These are phyloP conservation scores for Todus mexicanus DNA, from an alignment of 2,797 vertebrate species.

Conservation along the genomic window DNA sequence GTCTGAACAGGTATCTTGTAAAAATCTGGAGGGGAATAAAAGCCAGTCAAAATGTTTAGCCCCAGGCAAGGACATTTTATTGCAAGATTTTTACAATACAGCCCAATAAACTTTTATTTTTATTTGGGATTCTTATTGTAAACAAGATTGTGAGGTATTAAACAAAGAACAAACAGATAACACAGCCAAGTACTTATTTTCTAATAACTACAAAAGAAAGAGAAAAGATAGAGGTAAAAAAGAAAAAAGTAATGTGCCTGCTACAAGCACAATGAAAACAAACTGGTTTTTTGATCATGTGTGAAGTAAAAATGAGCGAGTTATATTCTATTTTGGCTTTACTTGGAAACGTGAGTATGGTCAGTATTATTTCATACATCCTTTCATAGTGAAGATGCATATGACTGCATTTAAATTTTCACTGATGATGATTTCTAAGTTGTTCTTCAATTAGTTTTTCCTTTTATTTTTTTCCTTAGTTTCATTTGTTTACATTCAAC, in stretches of 20 bases:
- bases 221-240: not conserved
- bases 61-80: not conserved
- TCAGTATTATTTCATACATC: not conserved
- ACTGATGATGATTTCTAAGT: not conserved
- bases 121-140: not conserved
- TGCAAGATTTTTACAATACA: not conserved
- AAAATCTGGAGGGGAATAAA: conserved; percentile 2
- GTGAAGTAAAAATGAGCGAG: not conserved
- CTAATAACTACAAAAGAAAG: not conserved
- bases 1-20: not conserved
- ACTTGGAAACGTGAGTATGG: not conserved
- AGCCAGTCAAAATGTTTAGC: not conserved
- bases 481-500: not conserved
- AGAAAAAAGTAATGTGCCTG: no score
- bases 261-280: not conserved
- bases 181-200: not conserved
- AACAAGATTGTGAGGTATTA: not conserved
- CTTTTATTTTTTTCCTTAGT: not conserved
- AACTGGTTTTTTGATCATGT: not conserved
- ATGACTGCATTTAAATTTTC: not conserved
- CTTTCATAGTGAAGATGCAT: not conserved
- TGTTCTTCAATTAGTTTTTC: not conserved
- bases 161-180: not conserved
- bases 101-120: conserved; percentile 15
- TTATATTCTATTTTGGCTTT: not conserved